These are phyloP conservation scores for Lycaena phlaeas DNA, from an alignment of 2,888 invertebrate genomes.

Conservation along the genomic window DNA sequence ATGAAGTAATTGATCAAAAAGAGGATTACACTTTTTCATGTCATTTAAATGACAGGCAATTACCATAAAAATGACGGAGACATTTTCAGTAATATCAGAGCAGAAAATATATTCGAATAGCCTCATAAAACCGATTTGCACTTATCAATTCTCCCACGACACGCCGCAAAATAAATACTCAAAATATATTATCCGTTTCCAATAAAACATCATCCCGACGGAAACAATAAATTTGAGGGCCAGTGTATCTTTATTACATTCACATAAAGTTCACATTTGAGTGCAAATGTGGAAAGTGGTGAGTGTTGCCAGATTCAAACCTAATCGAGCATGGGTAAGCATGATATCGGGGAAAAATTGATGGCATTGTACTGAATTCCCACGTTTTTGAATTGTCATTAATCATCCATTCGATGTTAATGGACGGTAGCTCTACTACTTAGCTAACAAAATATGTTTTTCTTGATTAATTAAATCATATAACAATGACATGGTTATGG, in stretches of 20 bases:
- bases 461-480: too few species aligned
- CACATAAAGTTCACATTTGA: slow-evolving; percentile 22
- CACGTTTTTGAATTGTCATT: slow-evolving; percentile 59
- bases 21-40: too few species aligned
- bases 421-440: too few species aligned
- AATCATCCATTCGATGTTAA: slow-evolving; percentile 60
- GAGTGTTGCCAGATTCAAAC: slow-evolving; percentile 46
- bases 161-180: slow-evolving; percentile 62
- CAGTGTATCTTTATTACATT: slow-evolving; percentile 26
- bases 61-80: too few species aligned
- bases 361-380: slow-evolving; percentile 49
- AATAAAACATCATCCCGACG: slow-evolving; percentile 62
- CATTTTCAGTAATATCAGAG: background rate
- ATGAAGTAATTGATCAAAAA: too few species aligned
- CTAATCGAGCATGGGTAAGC: slow-evolving; percentile 69
- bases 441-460: background rate
- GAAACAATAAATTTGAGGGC: slow-evolving; percentile 32
- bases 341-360: slow-evolving; percentile 54
- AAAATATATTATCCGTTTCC: slow-evolving; percentile 68
- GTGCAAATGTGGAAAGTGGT: slow-evolving; percentile 49
- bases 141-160: slow-evolving; percentile 41
- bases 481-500: too few species aligned
- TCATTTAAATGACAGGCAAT: too few species aligned
- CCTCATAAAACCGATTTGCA: background rate
- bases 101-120: background rate